Evolutionary conservation across 2,888 invertebrate genomes (phyloP).

Genomic region (Flabesymbios commensalis): DNA sequence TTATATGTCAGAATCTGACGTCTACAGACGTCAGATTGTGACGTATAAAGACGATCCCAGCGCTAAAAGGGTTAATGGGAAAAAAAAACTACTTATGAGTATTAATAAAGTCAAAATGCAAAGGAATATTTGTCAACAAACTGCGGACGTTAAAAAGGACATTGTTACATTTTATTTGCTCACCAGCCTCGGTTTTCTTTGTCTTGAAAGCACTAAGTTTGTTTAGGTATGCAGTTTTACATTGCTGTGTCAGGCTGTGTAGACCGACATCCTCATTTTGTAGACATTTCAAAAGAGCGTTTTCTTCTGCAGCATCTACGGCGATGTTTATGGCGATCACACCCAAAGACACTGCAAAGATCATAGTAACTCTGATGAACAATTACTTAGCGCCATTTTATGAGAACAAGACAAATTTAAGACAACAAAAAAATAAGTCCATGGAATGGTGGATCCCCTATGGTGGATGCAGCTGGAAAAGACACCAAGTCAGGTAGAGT

Average conservation of each 20-base stretch:
- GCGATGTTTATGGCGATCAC: conserved; percentile 52
- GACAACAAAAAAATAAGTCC: no score
- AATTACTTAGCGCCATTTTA: background rate
- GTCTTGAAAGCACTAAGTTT: conserved; percentile 40
- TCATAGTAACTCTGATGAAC: background rate
- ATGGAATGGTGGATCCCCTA: no score
- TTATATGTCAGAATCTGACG: no score
- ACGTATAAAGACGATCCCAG: no score
- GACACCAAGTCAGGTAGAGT: no score
- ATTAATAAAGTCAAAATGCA: background rate
- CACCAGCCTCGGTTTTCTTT: conserved; percentile 39
- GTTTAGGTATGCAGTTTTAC: conserved; percentile 44
- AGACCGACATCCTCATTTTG: conserved; percentile 41
- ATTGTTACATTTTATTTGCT: background rate
- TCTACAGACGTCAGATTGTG: no score
- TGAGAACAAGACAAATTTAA: background rate
- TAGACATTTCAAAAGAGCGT: conserved; percentile 47
- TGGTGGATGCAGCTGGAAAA: no score
- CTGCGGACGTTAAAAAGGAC: background rate
- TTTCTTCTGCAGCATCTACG: conserved; percentile 42
- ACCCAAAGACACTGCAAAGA: conserved; percentile 48
- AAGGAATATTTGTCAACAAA: no score
- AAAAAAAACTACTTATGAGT: background rate
- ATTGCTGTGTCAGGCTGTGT: conserved; percentile 48
- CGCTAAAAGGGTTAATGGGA: no score